Percentiles rank a stretch among this genome's conserved stretches.
phyloP scores from a whole-genome alignment of 2,888 invertebrate genomes.

The Nomada fabriciana region DNA sequence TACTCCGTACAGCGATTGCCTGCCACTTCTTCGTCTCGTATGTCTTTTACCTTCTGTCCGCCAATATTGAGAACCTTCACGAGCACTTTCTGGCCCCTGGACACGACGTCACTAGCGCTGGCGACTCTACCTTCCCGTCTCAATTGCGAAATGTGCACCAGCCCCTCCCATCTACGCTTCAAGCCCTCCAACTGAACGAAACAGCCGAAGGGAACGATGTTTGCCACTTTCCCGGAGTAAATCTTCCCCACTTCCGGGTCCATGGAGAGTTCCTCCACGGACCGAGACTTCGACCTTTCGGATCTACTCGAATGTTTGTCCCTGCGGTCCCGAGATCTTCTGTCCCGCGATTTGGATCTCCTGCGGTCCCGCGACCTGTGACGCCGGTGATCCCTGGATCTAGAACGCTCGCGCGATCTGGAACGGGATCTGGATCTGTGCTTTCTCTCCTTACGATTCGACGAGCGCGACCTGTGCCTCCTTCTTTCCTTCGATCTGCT shows the following conservation, averaged over 20 bases:
- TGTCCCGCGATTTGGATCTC: constrained; percentile 76
- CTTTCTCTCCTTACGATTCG: constrained; percentile 64
- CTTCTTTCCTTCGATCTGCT: constrained; percentile 75
- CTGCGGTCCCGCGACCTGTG: constrained; percentile 67
- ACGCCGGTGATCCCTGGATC: constrained; percentile 68
- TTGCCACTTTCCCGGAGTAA: constrained; percentile 96
- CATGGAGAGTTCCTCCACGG: constrained; percentile 87
- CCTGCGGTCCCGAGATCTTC: constrained; percentile 72
- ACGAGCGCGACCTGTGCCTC: constrained; percentile 72
- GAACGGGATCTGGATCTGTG: constrained; percentile 70
- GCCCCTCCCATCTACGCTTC: constrained; percentile 95
- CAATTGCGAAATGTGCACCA: constrained; percentile 98
- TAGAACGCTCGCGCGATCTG: constrained; percentile 70
- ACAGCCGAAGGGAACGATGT: constrained; percentile 98
- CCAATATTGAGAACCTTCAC: constrained; percentile 95
- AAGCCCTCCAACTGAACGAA: constrained; percentile 98
- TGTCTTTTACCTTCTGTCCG: constrained; percentile 88
- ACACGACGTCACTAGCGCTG: constrained; percentile 96
- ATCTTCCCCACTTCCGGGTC: constrained; percentile 94
- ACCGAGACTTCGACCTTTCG: constrained; percentile 80
- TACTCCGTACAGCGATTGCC: not conserved
- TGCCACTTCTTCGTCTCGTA: too few relatives aligned
- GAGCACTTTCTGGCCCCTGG: constrained; percentile 93
- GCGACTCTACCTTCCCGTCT: constrained; percentile 97
- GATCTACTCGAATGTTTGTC: constrained; percentile 77